phyloP scores from a whole-genome alignment of 2,888 invertebrate species.

The Hypselothyrea guttata region DNA sequence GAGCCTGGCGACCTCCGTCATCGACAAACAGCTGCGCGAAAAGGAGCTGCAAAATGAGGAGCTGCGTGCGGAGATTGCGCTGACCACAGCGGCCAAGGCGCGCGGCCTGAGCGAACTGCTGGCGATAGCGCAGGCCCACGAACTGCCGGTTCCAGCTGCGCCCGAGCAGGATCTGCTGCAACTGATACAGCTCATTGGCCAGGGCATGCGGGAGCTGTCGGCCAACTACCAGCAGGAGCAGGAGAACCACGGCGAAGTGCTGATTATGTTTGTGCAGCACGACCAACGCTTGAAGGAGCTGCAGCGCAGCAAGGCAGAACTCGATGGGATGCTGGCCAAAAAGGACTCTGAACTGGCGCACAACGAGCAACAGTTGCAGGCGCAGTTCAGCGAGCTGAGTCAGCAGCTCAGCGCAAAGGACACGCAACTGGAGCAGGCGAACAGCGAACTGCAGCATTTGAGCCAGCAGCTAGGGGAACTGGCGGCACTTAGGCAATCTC shows the following conservation, averaged over 20 bases:
- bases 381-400: not conserved
- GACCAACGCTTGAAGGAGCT: constrained; percentile 5
- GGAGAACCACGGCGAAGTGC: too few species aligned
- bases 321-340: not conserved
- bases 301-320: not conserved
- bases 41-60: constrained; percentile 78
- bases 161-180: not conserved
- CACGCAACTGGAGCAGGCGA: constrained; percentile 36
- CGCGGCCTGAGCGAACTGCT: not conserved
- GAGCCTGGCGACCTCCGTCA: constrained; percentile 78
- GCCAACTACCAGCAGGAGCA: not conserved
- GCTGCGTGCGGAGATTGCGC: constrained; percentile 55
- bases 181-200: constrained; percentile 5
- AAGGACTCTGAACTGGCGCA: not conserved
- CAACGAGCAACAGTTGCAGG: not conserved
- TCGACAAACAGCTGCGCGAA: constrained; percentile 81
- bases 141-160: not conserved
- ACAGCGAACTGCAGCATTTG: not conserved
- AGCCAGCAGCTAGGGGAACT: not conserved
- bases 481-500: too few species aligned
- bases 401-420: constrained; percentile 34
- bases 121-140: not conserved
- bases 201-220: constrained; percentile 3
- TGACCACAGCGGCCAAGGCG: constrained; percentile 1
- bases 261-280: too few species aligned